These are phyloP conservation scores for Limnephilus lunatus DNA, from an alignment of 2,888 invertebrate genomes.

Conservation along the genomic window DNA sequence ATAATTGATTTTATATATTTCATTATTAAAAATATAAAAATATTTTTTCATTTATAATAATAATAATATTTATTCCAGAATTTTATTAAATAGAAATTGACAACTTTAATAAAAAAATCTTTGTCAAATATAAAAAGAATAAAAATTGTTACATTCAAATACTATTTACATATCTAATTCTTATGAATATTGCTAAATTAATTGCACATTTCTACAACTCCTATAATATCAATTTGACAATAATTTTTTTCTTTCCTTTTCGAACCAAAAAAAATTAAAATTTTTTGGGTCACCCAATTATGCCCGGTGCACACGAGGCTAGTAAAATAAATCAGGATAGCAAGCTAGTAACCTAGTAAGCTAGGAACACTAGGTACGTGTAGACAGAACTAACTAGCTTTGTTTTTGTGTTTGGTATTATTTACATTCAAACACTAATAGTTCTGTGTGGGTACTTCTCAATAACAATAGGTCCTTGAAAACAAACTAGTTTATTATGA, in stretches of 20 bases:
- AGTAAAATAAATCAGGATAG: no score
- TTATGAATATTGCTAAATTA: neutral
- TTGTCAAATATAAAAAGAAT: neutral
- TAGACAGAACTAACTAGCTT: no score
- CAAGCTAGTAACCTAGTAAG: neutral
- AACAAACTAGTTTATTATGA: no score
- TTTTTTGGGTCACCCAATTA: neutral
- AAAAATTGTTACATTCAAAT: neutral
- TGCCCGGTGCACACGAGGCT: no score
- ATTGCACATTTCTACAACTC: neutral
- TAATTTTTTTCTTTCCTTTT: neutral
- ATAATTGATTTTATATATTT: neutral
- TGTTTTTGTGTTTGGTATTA: no score
- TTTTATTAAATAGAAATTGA: neutral
- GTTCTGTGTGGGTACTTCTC: no score
- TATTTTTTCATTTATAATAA: neutral
- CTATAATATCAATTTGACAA: neutral
- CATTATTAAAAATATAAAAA: neutral
- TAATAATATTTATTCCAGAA: no score
- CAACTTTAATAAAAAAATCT: neutral
- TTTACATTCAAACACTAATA: no score
- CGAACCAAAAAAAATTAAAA: no score
- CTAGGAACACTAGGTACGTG: no score
- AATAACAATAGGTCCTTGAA: no score
- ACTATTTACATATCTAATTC: neutral